Evolutionary conservation across 1,140 invertebrate species (phyloP), one percentile per base, ranked within the genome.

Genomic region (Achatina immaculata): DNA sequence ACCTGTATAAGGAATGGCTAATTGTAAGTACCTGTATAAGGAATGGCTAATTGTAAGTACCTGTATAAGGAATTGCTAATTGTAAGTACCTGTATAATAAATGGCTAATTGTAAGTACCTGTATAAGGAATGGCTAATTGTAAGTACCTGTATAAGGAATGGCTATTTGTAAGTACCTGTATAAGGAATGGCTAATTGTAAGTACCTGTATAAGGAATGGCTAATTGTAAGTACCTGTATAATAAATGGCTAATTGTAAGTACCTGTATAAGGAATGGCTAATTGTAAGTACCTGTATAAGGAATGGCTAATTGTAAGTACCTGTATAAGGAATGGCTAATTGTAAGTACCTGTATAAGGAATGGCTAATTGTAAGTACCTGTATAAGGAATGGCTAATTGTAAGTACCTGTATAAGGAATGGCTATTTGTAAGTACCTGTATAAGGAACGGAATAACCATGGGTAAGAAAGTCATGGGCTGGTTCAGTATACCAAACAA

Each of bases 401-500:
- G 11, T 24, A 51, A 11, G 24, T 51, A 51, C 24, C 11, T 51
- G 48, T 51, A 51, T n/a, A n/a, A n/a, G n/a, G n/a, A n/a, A n/a
- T n/a, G n/a, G n/a, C n/a, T n/a, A n/a, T n/a, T n/a, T 45, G 19
- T 45, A 65, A 36, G 24, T 43, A 80, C 90, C 85, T 88, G 89
- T 34, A 94, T 88, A 19, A 93, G 76, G 78, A 89, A 90, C 0
- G 90, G 87, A 62, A 94, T 91, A 43, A 93, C 87, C 90, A 93
- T 93, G 7, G 94, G 93, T 38, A 94, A 83, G 11, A 93, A 89
- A 45, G 89, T 89, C 83, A 94, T 93, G 85, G 98, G 97, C 91
- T 98, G 97, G 89, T 97, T 94, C 83, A 99, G 94, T 87, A 99
- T 97, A 92, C 99, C 99, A 93, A 99, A 99, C 87, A 99, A 94